Evolutionary conservation across 2,797 vertebrate species (phyloP).

Genomic region (Poecile montanus): DNA sequence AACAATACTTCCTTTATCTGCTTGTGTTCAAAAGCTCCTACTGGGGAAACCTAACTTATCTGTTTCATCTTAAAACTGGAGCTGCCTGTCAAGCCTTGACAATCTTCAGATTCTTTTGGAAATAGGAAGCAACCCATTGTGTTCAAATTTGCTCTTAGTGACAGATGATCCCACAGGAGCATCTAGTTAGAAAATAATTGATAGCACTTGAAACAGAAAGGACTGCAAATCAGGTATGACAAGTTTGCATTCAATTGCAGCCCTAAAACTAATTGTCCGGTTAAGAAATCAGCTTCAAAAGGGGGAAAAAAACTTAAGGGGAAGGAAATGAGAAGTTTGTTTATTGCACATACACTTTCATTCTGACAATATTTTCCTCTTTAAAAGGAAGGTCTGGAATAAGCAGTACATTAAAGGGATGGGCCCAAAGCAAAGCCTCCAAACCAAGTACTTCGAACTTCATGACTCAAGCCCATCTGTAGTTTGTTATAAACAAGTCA

Average conservation of each 20-base stretch:
- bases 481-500: conserved; percentile 71
- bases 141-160: conserved; percentile 62
- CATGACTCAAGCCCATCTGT: conserved; percentile 69
- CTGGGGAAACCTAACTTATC: conserved; percentile 65
- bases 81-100: conserved; percentile 53
- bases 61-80: conserved; percentile 62
- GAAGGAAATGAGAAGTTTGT: conserved; percentile 60
- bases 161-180: conserved; percentile 63
- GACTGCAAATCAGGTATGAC: conserved; percentile 60
- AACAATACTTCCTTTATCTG: conserved; percentile 65
- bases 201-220: conserved; percentile 66
- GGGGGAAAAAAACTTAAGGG: neutral
- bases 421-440: conserved; percentile 59
- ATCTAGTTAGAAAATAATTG: conserved; percentile 70
- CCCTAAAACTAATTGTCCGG: conserved; percentile 47
- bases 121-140: conserved; percentile 73
- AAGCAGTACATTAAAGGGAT: conserved; percentile 62
- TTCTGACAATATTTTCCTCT: conserved; percentile 61
- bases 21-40: conserved; percentile 46
- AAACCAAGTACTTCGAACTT: conserved; percentile 53
- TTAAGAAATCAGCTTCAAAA: conserved; percentile 56
- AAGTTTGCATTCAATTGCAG: conserved; percentile 32
- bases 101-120: conserved; percentile 64
- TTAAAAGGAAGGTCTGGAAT: conserved; percentile 57
- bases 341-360: conserved; percentile 56